Percentiles rank a stretch among this genome's conserved stretches.
These are phyloP conservation scores for Drosophila yakuba DNA, from an alignment of 1,140 invertebrate species.

Conservation along the genomic window DNA sequence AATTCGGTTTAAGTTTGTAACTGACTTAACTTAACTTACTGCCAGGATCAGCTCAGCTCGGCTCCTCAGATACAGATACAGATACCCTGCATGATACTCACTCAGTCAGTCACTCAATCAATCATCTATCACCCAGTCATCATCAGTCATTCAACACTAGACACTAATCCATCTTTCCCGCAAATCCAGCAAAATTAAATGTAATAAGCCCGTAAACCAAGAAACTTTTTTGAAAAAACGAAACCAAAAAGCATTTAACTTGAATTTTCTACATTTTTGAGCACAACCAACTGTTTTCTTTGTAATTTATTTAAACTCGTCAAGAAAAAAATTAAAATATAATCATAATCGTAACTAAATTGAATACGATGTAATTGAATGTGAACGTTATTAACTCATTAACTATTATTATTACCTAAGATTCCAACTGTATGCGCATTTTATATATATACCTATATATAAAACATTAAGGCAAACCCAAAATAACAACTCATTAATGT, in stretches of 20 bases:
- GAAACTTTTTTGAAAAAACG: conserved; percentile 43
- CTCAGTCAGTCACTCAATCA: conserved; percentile 6
- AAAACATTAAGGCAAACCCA: conserved; percentile 41
- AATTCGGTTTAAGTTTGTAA: conserved; percentile 35
- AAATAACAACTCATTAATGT: conserved; percentile 75
- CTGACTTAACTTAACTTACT: conserved; percentile 52
- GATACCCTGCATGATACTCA: conserved; percentile 57
- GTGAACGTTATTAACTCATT: conserved; percentile 67
- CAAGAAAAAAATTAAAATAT: conserved; percentile 38
- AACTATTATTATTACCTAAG: conserved; percentile 64
- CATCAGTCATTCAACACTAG: conserved; percentile 18
- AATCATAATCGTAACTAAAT: conserved; percentile 52
- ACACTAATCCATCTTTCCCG: conserved; percentile 17
- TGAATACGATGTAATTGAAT: conserved; percentile 58
- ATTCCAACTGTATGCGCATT: conserved; percentile 57
- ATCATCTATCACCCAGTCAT: conserved; percentile 9
- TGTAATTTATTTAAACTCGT: conserved; percentile 20
- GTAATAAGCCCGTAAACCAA: conserved; percentile 22
- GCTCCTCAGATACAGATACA: conserved; percentile 27
- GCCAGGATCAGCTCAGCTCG: conserved; percentile 51
- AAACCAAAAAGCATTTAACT: conserved; percentile 66
- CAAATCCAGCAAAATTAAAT: conserved; percentile 46
- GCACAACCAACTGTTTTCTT: conserved; percentile 31
- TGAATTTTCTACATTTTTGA: conserved; percentile 64
- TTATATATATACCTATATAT: conserved; percentile 42